These are phyloP conservation scores for Drusus annulatus DNA, from an alignment of 1,140 invertebrate genomes.

Conservation along the genomic window DNA sequence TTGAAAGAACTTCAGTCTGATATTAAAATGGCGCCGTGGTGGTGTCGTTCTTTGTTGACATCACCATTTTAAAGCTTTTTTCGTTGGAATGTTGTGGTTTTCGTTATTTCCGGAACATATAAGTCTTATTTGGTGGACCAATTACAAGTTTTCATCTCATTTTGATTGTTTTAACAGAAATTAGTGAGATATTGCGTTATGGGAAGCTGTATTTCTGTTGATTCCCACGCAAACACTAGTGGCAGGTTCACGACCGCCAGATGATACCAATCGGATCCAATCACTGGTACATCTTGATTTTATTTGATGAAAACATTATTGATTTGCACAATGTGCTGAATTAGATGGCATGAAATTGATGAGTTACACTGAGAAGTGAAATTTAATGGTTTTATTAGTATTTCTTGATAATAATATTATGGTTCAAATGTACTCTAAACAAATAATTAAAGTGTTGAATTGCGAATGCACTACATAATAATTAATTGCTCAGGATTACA, in stretches of 20 bases:
- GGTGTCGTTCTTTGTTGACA: constrained; percentile 45
- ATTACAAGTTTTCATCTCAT: not conserved
- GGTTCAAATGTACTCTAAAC: too few species aligned
- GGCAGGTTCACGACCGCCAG: constrained; percentile 50
- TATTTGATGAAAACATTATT: constrained; percentile 29
- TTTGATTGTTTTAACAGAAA: not conserved
- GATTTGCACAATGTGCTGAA: not conserved
- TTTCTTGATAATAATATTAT: too few species aligned
- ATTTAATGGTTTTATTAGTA: too few species aligned
- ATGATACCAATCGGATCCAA: constrained; percentile 48
- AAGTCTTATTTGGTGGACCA: not conserved
- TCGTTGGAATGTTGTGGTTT: constrained; percentile 21
- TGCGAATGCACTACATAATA: too few species aligned
- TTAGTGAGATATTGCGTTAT: constrained; percentile 25
- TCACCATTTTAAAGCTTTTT: constrained; percentile 37
- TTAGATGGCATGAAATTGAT: too few species aligned
- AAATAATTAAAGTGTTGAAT: too few species aligned
- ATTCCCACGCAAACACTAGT: constrained; percentile 50
- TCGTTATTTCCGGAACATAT: not conserved
- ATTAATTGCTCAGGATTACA: too few species aligned
- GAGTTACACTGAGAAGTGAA: too few species aligned
- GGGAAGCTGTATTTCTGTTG: constrained; percentile 39
- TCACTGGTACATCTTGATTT: constrained; percentile 43
- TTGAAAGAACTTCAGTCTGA: constrained; percentile 25
- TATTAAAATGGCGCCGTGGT: constrained; percentile 41